phyloP scores from a whole-genome alignment of 2,888 invertebrate genomes.

The Nomada ferruginata region DNA sequence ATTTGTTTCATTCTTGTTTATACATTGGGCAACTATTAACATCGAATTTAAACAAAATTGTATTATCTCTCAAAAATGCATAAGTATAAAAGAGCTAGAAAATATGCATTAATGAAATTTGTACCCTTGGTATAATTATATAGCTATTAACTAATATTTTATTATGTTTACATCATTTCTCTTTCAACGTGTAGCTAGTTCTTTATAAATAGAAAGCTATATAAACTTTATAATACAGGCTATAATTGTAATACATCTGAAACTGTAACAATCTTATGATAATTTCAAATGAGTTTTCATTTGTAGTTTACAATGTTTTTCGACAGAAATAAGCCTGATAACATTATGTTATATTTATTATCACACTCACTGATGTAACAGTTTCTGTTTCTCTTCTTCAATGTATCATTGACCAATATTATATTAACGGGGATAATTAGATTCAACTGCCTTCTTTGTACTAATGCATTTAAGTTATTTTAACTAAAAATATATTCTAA shows the following conservation, averaged over 20 bases:
- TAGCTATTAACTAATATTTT: conserved; percentile 14
- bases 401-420: conserved; percentile 35
- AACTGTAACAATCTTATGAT: conserved; percentile 14
- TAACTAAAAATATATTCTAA: conserved; percentile 41
- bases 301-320: conserved; percentile 20
- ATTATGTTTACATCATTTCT: conserved; percentile 21
- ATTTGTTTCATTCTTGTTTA: conserved; percentile 28
- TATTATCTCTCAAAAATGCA: conserved; percentile 7
- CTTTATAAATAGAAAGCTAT: conserved; percentile 28
- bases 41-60: conserved; percentile 25
- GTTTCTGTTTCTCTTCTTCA: conserved; percentile 28
- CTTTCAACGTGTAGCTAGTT: conserved; percentile 22
- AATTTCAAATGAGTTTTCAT: conserved; percentile 29
- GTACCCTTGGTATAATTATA: conserved; percentile 27
- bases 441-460: conserved; percentile 52
- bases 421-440: conserved; percentile 41
- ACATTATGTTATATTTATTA: conserved; percentile 58
- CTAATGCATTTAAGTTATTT: conserved; percentile 55
- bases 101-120: conserved; percentile 15
- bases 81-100: conserved; percentile 27
- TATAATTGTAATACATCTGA: conserved; percentile 20
- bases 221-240: conserved; percentile 39
- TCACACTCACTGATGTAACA: conserved; percentile 35
- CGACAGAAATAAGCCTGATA: conserved; percentile 43
- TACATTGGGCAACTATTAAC: conserved; percentile 32